Conservation (phyloP, 1,140 invertebrate species). For the Metaphire vulgaris region DNA sequence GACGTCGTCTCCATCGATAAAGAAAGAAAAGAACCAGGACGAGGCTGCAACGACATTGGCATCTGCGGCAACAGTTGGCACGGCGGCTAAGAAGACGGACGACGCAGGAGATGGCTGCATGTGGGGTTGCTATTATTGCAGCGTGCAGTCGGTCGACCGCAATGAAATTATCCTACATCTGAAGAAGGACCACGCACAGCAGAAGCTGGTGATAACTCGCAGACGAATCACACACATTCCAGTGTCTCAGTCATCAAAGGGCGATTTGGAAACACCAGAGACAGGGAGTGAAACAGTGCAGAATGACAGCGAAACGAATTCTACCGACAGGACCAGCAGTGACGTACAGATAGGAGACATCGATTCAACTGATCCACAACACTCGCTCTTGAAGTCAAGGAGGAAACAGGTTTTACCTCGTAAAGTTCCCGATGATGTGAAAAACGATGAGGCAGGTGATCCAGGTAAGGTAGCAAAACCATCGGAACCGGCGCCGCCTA, state of each 20-base stretch:
- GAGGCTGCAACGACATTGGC: not conserved
- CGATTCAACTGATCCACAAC: not conserved
- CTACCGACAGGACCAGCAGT: not conserved
- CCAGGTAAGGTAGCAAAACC: not conserved
- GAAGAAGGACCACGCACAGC: slow-evolving; percentile 17
- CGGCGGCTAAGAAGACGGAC: not conserved
- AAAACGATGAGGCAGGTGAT: not conserved
- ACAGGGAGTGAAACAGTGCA: not conserved
- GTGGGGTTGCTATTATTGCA: slow-evolving; percentile 28
- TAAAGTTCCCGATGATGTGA: not conserved
- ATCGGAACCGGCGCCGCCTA: not conserved
- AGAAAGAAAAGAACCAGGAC: not conserved
- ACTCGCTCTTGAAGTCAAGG: not conserved
- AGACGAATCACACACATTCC: slow-evolving; percentile 15
- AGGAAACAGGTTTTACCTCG: not conserved
- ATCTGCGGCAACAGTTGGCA: not conserved
- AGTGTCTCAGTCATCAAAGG: not conserved
- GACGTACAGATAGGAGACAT: not conserved
- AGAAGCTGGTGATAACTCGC: slow-evolving; percentile 24
- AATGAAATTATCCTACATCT: slow-evolving; percentile 18
- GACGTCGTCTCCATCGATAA: not conserved
- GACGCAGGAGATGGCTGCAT: slow-evolving; percentile 7
- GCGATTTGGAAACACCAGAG: not conserved
- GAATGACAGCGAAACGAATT: not conserved
- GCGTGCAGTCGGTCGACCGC: slow-evolving; percentile 12